These are phyloP conservation scores for Scalopus aquaticus DNA, from an alignment of 2,113 vertebrate species.

Conservation along the genomic window DNA sequence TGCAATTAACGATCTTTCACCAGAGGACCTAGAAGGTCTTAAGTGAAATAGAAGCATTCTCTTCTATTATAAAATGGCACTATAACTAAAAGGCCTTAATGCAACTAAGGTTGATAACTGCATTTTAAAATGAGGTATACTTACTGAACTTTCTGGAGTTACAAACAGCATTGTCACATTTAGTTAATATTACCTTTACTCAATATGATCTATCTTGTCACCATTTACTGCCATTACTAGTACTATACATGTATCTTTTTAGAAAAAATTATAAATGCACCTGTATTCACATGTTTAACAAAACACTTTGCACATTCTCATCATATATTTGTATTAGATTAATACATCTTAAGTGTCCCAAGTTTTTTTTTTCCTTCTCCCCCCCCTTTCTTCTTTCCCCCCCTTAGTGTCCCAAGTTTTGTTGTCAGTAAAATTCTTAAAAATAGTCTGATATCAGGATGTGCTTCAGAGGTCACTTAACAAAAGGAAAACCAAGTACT, in stretches of 20 bases:
- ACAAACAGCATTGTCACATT: not conserved
- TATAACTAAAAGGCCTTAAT: not conserved
- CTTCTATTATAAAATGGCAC: not conserved
- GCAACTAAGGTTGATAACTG: not conserved
- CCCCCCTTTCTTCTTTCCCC: too few relatives aligned
- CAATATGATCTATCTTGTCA: not conserved
- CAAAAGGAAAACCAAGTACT: constrained; percentile 39
- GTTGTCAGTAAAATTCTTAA: constrained; percentile 33
- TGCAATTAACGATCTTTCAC: not conserved
- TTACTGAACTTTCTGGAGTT: not conserved
- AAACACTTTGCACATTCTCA: not conserved
- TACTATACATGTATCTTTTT: not conserved
- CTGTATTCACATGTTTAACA: not conserved
- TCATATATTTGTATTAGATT: not conserved
- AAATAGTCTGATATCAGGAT: not conserved
- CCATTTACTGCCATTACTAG: not conserved
- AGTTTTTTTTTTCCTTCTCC: too few relatives aligned
- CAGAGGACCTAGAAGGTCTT: constrained; percentile 2
- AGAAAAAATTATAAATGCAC: not conserved
- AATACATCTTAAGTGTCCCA: not conserved
- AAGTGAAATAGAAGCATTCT: constrained; percentile 34
- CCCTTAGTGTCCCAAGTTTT: constrained; percentile 3
- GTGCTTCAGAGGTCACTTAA: not conserved
- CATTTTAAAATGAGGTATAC: constrained; percentile 17
- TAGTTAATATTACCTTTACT: constrained; percentile 27